Evolutionary conservation across 2,888 invertebrate genomes (phyloP).

Genomic region (Tenthredo amoena): DNA sequence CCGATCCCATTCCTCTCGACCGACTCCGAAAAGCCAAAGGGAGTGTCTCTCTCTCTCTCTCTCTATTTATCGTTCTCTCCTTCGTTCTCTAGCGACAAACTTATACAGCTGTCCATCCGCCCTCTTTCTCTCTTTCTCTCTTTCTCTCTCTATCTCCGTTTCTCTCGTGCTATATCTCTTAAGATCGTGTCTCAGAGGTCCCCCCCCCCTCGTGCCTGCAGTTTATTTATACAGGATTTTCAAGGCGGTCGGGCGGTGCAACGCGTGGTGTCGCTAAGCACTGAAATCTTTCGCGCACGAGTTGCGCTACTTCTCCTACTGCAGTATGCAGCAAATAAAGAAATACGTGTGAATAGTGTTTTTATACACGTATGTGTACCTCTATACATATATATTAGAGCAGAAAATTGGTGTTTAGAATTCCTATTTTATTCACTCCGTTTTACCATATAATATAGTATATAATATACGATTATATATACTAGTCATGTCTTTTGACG

Average conservation of each 20-base stretch:
- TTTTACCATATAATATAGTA: background rate
- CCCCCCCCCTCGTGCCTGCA: background rate
- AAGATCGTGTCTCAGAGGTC: background rate
- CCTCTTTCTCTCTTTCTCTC: background rate
- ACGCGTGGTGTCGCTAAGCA: background rate
- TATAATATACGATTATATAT: too few species aligned
- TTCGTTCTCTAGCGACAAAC: background rate
- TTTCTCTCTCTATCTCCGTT: background rate
- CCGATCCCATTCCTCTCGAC: slow-evolving; percentile 32
- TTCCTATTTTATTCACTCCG: background rate
- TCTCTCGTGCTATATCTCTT: background rate
- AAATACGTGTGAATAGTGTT: background rate
- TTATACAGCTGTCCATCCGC: background rate
- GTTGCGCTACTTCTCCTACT: background rate
- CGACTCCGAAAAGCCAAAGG: slow-evolving; percentile 36
- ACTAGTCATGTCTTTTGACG: too few species aligned
- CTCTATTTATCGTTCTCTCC: background rate
- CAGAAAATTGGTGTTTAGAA: background rate
- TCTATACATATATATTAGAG: background rate
- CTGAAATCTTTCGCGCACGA: slow-evolving; percentile 7
- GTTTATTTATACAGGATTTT: slow-evolving; percentile 33
- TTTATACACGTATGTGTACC: background rate
- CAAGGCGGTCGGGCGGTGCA: background rate
- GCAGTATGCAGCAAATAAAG: background rate
- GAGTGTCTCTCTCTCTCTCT: background rate